Evolutionary conservation across 2,797 vertebrate species (phyloP), one percentile per base, ranked within the genome.

Genomic region (Pseudomugil tenellus): DNA sequence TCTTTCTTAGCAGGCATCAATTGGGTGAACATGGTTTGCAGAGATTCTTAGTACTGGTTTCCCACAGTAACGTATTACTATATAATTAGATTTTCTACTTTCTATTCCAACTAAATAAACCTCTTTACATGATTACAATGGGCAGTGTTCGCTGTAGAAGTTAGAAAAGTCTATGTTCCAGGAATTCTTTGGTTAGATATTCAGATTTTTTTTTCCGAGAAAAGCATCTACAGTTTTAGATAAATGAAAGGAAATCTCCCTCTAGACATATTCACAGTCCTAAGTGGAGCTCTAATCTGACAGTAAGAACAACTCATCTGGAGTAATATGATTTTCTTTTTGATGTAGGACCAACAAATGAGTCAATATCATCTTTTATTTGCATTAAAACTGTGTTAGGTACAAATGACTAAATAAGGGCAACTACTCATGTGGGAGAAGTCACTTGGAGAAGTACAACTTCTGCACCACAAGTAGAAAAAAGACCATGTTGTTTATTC

Each of bases 1-100:
- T 59, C 37, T 39, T 43, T n/a, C 37, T 43, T 59, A 29, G 25
- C 57, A 29, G 57, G 37, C 26, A 59, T 26, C 34, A 12, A 26
- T 8, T 41, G 25, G 23, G 7, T 43, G 23, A 25, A 13, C n/a
- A 37, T 19, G 23, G 37, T 43, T 26, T 59, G 25, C 16, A 9
- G 14, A 16, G n/a, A 25, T 28, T 17, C 28, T 29, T 19, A 25
- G 28, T 41, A 19, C 28, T 25, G n/a, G 19, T 55, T 55, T 25
- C 39, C 21, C 2, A 23, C 13, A 23, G 14, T 12, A 17, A 35
- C 14, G 9, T 28, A 1, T 7, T 19, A 8, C 25, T 34, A 14
- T 25, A 3, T 1, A 9, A 46, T n/a, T n/a, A 10, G 19, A 46
- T 52, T 12, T 19, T 2, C 35, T 35, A 46, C 1, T 19, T 23